Evolutionary conservation across 2,797 vertebrate species (phyloP).

Genomic region (Phaenicophaeus curvirostris): DNA sequence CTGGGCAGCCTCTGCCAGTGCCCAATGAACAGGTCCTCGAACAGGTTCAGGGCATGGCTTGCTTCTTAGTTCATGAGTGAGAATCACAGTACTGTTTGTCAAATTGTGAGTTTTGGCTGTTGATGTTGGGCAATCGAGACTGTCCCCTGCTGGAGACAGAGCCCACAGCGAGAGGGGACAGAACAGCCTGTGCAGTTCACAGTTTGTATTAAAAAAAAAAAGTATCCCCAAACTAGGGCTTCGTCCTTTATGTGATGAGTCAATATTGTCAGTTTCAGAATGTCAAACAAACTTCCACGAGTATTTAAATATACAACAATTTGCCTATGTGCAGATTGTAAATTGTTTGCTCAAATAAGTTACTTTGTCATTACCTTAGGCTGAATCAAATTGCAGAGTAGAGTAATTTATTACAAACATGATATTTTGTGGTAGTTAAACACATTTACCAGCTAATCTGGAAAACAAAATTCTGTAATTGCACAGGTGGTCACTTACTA

Average conservation of each 20-base stretch:
- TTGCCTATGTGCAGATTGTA: background rate
- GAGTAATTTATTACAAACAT: background rate
- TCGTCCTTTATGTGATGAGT: background rate
- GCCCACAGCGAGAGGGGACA: background rate
- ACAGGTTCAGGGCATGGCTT: background rate
- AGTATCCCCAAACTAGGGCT: background rate
- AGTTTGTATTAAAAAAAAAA: background rate
- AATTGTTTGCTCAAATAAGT: background rate
- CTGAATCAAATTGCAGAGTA: slow-evolving; percentile 20
- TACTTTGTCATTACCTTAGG: slow-evolving; percentile 24
- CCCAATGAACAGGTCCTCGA: too few species aligned
- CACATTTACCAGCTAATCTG: background rate
- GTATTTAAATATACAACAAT: background rate
- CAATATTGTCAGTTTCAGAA: background rate
- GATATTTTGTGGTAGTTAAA: slow-evolving; percentile 10
- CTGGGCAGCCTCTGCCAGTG: too few species aligned
- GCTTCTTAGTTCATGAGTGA: background rate
- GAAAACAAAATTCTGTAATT: background rate
- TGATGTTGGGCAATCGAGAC: background rate
- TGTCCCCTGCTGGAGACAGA: background rate
- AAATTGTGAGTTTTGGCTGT: background rate
- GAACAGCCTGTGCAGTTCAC: background rate
- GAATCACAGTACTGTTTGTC: background rate
- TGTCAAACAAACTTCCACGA: background rate
- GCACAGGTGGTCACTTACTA: background rate